A percentile compares a stretch with the other conserved stretches of the same genome.
Evolutionary conservation across 2,888 invertebrate genomes (phyloP).

Genomic region (Thecophora atra): DNA sequence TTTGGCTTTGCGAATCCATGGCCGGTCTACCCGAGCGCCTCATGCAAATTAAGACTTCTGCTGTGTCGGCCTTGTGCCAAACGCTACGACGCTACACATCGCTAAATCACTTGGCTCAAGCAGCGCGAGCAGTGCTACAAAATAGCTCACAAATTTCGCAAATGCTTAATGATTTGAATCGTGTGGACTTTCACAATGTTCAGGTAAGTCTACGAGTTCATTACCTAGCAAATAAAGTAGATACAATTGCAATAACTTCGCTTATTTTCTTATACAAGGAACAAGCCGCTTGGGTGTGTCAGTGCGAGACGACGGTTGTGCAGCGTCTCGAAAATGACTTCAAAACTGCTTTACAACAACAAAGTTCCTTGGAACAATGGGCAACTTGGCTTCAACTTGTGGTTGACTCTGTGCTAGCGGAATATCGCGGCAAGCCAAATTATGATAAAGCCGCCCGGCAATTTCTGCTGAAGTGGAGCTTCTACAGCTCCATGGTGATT

Average conservation of each 20-base stretch:
- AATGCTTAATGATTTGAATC: conserved; percentile 95
- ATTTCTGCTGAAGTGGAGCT: conserved; percentile 98
- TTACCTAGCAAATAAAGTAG: too few species aligned
- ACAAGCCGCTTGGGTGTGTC: conserved; percentile 97
- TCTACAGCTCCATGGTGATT: conserved; percentile 98
- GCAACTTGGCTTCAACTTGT: conserved; percentile 96
- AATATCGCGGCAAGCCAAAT: conserved; percentile 84
- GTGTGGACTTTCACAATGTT: conserved; percentile 97
- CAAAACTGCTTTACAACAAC: conserved; percentile 88
- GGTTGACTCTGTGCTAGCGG: conserved; percentile 87
- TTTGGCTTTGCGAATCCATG: conserved; percentile 87
- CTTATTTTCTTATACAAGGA: conserved; percentile 58
- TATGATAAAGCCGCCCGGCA: conserved; percentile 88
- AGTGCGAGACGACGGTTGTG: conserved; percentile 85
- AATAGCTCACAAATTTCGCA: conserved; percentile 94
- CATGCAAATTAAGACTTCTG: conserved; percentile 82
- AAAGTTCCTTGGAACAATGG: conserved; percentile 96
- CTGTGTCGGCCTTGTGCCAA: conserved; percentile 92
- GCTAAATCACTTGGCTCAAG: conserved; percentile 90
- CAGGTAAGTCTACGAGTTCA: conserved; percentile 72
- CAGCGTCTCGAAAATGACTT: conserved; percentile 92
- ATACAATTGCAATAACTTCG: too few species aligned
- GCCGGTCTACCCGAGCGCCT: conserved; percentile 84
- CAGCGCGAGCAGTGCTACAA: conserved; percentile 91
- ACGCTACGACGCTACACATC: conserved; percentile 95